Evolutionary conservation across 2,113 vertebrate species (phyloP), one percentile per base, ranked within the genome.

Genomic region (Nothobranchius kuhntae): DNA sequence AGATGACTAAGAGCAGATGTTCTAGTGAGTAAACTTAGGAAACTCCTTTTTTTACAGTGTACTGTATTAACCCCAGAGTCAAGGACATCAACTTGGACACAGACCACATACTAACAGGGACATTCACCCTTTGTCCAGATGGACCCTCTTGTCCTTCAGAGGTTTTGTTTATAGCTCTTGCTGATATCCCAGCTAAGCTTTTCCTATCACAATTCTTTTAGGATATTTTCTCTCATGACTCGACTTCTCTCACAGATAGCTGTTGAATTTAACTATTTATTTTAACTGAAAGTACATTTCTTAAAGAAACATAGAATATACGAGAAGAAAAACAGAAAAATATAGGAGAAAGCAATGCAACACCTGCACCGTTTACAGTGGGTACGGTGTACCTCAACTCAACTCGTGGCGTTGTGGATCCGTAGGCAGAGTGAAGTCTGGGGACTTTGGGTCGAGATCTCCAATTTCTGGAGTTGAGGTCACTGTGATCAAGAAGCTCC

Each of bases 41-140:
- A 62, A 21, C 54, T 38, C 35, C 10, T 74, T 48, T 61, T 77
- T 24, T 61, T n/a, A 53, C 50, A 50, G 56, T 80, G 75, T 30
- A 38, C 38, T 30, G 60, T 62, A 53, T 61, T 73, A 63, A 87
- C 81, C 75, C 73, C 44, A 8, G 55, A 78, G 75, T 70, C 69
- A 65, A 84, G 80, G 88, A 89, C 90, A 83, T 72, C 13, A 65
- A 68, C 53, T 45, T 68, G 59, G 72, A 81, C 84, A 77, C 66
- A 78, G 75, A 86, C 74, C 85, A 82, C 81, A 86, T 79, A 85
- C 82, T 82, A 71, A 83, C 80, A 73, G 56, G 78, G 81, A 81
- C 80, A 66, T 83, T 87, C 82, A 86, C 80, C 78, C 80, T 77
- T 78, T 74, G 74, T 85, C 80, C 80, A 86, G 71, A 83, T 81